Conservation (phyloP, 2,113 vertebrate species). For the Boulengeromyrus knoepffleri region DNA sequence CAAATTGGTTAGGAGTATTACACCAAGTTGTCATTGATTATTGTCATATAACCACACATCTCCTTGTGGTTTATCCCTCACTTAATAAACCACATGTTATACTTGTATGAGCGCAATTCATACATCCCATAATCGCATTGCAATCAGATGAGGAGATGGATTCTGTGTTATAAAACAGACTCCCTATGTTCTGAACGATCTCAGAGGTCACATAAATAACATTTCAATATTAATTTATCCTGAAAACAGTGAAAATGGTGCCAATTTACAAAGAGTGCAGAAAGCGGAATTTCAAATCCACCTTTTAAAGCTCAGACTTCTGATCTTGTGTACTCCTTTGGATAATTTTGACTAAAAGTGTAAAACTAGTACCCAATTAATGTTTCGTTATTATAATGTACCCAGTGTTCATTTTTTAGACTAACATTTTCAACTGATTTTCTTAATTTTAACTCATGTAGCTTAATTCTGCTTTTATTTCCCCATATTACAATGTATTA, state of each 20-base stretch:
- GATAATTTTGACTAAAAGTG: neutral
- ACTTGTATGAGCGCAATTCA: neutral
- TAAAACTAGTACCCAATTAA: neutral
- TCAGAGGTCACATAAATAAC: neutral
- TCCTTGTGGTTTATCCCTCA: neutral
- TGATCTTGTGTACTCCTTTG: neutral
- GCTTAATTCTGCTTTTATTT: neutral
- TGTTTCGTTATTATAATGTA: neutral
- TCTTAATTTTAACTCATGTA: neutral
- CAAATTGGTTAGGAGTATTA: neutral
- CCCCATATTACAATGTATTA: neutral
- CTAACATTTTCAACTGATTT: neutral
- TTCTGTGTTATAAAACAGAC: neutral
- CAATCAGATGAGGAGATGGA: neutral
- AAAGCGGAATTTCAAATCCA: neutral
- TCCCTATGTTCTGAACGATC: neutral
- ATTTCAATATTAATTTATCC: neutral
- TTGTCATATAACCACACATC: neutral
- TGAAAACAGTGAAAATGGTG: neutral
- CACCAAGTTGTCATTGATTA: neutral
- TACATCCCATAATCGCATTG: neutral
- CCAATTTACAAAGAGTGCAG: neutral
- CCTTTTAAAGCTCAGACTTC: neutral
- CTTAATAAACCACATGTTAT: neutral
- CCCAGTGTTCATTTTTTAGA: neutral